These are phyloP conservation scores for Lepus timidus DNA, from an alignment of 2,113 vertebrate genomes.

Conservation along the genomic window DNA sequence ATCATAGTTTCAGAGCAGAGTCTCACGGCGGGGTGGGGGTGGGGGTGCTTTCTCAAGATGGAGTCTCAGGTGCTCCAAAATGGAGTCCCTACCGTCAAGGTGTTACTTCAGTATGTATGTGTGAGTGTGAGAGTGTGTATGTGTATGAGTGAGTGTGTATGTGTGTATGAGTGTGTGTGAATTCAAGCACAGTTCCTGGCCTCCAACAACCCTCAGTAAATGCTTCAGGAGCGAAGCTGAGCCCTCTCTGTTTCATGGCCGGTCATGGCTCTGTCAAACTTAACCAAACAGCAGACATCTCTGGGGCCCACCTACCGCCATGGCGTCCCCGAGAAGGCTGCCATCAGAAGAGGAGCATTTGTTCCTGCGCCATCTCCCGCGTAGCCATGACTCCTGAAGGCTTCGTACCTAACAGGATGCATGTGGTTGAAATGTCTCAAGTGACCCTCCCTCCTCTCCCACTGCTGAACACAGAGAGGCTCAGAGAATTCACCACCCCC, in stretches of 20 bases:
- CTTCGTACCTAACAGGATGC: neutral
- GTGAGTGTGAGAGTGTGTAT: neutral
- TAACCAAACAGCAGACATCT: neutral
- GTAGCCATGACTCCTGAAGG: constrained; percentile 5
- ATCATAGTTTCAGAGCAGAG: too few relatives aligned
- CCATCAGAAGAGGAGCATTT: neutral
- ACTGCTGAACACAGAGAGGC: neutral
- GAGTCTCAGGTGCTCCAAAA: too few relatives aligned
- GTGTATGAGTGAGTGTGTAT: neutral
- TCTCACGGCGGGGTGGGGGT: too few relatives aligned
- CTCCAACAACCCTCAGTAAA: neutral
- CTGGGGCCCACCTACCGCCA: neutral
- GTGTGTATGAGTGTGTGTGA: neutral
- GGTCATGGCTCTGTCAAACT: neutral
- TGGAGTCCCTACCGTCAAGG: too few relatives aligned
- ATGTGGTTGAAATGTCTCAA: constrained; percentile 28
- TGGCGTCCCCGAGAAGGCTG: neutral
- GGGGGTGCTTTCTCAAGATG: too few relatives aligned
- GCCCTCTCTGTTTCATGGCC: neutral
- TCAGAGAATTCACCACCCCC: neutral
- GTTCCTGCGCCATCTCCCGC: neutral
- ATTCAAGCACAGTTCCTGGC: neutral
- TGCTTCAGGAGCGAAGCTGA: neutral
- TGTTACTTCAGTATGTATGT: neutral
- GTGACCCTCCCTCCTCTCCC: neutral